phyloP scores from a whole-genome alignment of 2,888 invertebrate genomes.

The Stenodema calcarata region DNA sequence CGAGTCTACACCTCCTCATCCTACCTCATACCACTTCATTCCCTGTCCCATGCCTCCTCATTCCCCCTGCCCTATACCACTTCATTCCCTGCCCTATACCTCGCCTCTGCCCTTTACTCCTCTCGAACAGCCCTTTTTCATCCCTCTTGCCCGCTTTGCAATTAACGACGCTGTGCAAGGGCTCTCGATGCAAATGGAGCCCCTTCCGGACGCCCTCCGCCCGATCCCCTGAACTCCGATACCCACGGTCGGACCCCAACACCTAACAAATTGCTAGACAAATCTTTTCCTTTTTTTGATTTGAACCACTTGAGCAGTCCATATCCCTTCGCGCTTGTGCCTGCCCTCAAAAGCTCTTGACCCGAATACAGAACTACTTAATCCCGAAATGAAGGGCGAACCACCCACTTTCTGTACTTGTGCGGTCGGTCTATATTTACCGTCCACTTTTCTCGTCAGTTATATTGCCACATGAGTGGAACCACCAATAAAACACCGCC shows the following conservation, averaged over 20 bases:
- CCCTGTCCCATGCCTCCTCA: too few relatives aligned
- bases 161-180: constrained; percentile 40
- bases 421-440: neutral
- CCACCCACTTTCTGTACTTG: neutral
- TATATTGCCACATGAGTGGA: neutral
- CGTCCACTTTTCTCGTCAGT: neutral
- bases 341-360: neutral
- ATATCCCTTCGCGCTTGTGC: neutral
- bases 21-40: neutral
- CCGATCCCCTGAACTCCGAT: neutral
- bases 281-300: constrained; percentile 23
- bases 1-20: too few relatives aligned
- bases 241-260: constrained; percentile 2
- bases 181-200: constrained; percentile 46
- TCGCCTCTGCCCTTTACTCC: neutral
- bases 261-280: constrained; percentile 39
- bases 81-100: neutral
- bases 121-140: constrained; percentile 25
- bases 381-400: neutral
- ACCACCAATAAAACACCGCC: neutral
- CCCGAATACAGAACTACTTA: neutral
- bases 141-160: constrained; percentile 21
- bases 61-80: neutral
- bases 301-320: constrained; percentile 1
- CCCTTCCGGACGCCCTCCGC: neutral